These are phyloP conservation scores for Condylostylus longicornis DNA, from an alignment of 1,140 invertebrate species.

Conservation along the genomic window DNA sequence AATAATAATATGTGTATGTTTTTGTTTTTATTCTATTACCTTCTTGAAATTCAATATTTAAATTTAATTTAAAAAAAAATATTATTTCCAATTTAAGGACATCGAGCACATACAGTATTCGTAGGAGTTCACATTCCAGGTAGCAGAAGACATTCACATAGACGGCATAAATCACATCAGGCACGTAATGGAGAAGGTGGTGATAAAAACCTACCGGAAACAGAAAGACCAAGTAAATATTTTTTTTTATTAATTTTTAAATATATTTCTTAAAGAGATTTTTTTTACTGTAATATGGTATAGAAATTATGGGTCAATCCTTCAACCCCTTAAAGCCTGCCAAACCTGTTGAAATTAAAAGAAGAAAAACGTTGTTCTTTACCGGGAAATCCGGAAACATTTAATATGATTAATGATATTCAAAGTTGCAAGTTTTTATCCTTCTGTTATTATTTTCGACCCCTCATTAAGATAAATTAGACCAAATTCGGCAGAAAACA, in stretches of 20 bases:
- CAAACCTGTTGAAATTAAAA: constrained; percentile 5
- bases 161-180: constrained; percentile 61
- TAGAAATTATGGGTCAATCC: not conserved
- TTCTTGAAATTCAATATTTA: constrained; percentile 5
- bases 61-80: constrained; percentile 8
- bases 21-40: constrained; percentile 8
- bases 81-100: constrained; percentile 42
- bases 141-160: constrained; percentile 53
- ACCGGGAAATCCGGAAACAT: constrained; percentile 13
- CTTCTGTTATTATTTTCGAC: too few species aligned
- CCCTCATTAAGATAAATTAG: too few species aligned
- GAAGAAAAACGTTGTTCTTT: constrained; percentile 10
- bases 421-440: too few species aligned
- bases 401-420: constrained; percentile 1
- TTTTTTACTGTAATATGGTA: not conserved
- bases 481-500: too few species aligned
- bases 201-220: constrained; percentile 38
- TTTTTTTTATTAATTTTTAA: not conserved
- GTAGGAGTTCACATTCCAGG: constrained; percentile 73
- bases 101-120: constrained; percentile 75
- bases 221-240: constrained; percentile 47
- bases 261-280: not conserved
- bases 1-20: constrained; percentile 16
- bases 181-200: constrained; percentile 30
- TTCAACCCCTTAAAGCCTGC: not conserved